Base-by-base conservation (phyloP, 2,797 vertebrate genomes). In the Hafferia zeledoni region DNA sequence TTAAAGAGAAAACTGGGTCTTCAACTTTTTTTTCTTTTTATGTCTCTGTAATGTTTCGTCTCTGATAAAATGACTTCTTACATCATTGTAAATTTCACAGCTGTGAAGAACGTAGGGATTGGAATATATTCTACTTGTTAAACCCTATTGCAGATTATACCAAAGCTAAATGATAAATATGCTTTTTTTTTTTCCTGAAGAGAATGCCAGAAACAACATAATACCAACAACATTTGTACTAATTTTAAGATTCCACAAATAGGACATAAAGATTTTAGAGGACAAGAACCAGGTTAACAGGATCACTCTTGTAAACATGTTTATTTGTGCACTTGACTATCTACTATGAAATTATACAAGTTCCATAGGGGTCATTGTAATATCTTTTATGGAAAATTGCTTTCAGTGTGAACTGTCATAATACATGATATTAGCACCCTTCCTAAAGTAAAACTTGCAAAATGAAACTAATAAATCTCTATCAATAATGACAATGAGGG, bases 1-100 rank as follows among this genome's bases (percentile, higher is more conserved):
- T 98, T 98, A 98, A 98, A 98, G 95, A 98, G 88, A 97, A 97
- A 98, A 97, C 97, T 98, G 98, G 98, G 97, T 98, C 97, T 98
- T 97, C 97, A 97, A 96, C 31, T 95, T 97, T 97, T 96, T 96
- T 97, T 95, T 97, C 97, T 96, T 96, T 97, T 96, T 94, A 95
- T 96, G 98, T 98, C 97, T 98, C 97, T 98, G 97, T 98, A 97
- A 95, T 97, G 96, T 97, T 97, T 98, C 95, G 97, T 98, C 95
- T 98, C 95, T 96, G 94, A 69, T 95, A 93, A 96, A 97, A 71
- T 95, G 87, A 94, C 94, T 97, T 96, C 93, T 72, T 94, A 94
- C 96, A 95, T 97, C 74, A 17, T 87, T 97, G 96, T 97, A 96
- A 96, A 95, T 92, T 95, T 97, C 93, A 96, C 31, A 60, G 91